phyloP scores from a whole-genome alignment of 2,113 vertebrate species.

The Vulpes vulpes region DNA sequence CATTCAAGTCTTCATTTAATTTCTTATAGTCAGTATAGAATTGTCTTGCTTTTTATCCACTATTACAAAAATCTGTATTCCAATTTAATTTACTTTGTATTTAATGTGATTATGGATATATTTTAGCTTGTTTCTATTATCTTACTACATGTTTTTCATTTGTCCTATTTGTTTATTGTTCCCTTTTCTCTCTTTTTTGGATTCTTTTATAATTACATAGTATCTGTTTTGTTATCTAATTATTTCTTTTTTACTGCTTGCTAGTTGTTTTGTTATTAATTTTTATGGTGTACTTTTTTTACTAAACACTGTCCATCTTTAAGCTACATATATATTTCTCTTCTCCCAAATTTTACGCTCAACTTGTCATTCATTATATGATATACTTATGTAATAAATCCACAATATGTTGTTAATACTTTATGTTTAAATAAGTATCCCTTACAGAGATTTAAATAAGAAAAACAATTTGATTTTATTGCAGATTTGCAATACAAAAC shows the following conservation, averaged over 20 bases:
- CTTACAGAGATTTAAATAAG: not conserved
- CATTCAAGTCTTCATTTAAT: not conserved
- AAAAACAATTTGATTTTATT: not conserved
- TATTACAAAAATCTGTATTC: not conserved
- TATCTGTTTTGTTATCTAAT: not conserved
- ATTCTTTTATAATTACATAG: not conserved
- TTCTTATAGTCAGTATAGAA: not conserved
- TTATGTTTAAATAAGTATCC: not conserved
- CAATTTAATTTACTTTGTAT: not conserved
- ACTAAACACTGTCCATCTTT: not conserved
- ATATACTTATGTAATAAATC: not conserved
- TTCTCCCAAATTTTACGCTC: not conserved
- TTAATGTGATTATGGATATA: not conserved
- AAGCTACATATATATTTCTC: not conserved
- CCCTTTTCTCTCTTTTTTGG: not conserved
- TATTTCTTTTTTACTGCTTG: not conserved
- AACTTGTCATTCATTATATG: not conserved
- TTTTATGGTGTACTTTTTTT: not conserved
- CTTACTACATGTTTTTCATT: not conserved
- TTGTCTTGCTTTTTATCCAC: not conserved
- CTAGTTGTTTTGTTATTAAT: not conserved
- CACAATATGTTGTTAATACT: not conserved
- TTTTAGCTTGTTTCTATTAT: not conserved
- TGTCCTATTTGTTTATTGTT: not conserved
- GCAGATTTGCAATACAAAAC: not conserved